Percentiles rank a stretch among this genome's conserved stretches.
Conservation (phyloP, 2,113 vertebrate genomes). For the Odobenus rosmarus region DNA sequence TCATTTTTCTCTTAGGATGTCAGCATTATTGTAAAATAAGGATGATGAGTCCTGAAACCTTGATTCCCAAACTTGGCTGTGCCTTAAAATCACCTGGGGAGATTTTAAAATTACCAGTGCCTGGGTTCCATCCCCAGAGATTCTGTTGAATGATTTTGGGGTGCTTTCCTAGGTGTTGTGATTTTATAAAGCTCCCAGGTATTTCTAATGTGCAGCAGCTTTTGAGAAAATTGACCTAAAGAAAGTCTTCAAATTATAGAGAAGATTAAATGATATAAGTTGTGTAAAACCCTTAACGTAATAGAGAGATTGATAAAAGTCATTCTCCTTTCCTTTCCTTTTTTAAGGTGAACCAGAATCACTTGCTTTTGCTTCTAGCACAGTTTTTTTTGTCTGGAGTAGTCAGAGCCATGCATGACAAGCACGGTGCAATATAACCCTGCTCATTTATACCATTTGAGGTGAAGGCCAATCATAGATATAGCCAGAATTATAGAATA, state of each 20-base stretch:
- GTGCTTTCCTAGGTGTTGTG: background rate
- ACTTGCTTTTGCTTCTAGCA: conserved; percentile 25
- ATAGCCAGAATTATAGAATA: conserved; percentile 54
- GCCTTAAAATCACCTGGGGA: background rate
- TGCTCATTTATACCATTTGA: background rate
- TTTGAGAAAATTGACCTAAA: conserved; percentile 49
- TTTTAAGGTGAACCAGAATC: background rate
- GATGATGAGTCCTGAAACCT: background rate
- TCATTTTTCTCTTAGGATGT: conserved; percentile 20
- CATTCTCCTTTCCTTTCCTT: conserved; percentile 5
- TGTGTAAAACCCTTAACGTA: background rate
- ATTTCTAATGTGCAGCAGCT: background rate
- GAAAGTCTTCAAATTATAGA: conserved; percentile 21
- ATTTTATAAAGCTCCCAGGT: background rate
- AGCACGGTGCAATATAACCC: background rate
- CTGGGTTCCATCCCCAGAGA: background rate
- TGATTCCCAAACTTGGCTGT: background rate
- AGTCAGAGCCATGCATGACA: conserved; percentile 56
- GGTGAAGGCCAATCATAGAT: conserved; percentile 45
- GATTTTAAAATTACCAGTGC: background rate
- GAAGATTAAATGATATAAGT: conserved; percentile 6
- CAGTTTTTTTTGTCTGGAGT: conserved; percentile 58
- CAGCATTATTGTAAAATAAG: conserved; percentile 11
- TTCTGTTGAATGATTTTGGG: conserved; percentile 5
- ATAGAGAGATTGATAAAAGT: background rate